Conservation (phyloP, 2,113 vertebrate genomes). For the Mirounga angustirostris region DNA sequence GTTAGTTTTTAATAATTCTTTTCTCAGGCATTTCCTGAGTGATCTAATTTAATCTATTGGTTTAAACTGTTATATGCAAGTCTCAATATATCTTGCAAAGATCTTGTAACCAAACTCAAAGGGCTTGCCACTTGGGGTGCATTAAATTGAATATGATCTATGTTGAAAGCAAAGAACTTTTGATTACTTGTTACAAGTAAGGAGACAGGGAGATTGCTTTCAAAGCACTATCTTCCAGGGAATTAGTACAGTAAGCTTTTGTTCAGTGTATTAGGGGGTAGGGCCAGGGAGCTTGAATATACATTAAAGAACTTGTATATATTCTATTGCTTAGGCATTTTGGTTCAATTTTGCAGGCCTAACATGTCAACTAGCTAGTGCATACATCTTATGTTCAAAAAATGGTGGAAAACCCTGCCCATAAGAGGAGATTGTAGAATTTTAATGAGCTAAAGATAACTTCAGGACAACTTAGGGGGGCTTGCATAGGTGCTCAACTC, state of each 20-base stretch:
- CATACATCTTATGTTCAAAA: not conserved
- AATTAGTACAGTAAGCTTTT: not conserved
- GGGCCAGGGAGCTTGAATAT: not conserved
- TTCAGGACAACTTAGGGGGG: not conserved
- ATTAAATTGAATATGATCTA: not conserved
- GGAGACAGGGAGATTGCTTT: not conserved
- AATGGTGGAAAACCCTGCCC: not conserved
- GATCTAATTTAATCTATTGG: not conserved
- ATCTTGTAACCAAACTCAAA: not conserved
- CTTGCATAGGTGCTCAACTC: not conserved
- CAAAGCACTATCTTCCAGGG: not conserved
- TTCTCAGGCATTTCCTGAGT: not conserved
- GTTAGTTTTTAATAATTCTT: not conserved
- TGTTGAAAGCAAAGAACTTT: not conserved
- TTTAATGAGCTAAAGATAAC: not conserved
- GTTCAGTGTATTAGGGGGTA: not conserved
- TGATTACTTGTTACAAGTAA: not conserved
- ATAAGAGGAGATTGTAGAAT: not conserved
- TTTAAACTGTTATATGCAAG: not conserved
- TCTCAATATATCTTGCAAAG: not conserved
- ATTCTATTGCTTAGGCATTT: not conserved
- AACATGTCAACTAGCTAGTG: not conserved
- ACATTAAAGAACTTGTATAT: not conserved
- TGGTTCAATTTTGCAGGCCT: not conserved
- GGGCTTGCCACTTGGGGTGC: not conserved